Conservation (phyloP, 1,140 invertebrate genomes). For the Himalopsyche phryganea region DNA sequence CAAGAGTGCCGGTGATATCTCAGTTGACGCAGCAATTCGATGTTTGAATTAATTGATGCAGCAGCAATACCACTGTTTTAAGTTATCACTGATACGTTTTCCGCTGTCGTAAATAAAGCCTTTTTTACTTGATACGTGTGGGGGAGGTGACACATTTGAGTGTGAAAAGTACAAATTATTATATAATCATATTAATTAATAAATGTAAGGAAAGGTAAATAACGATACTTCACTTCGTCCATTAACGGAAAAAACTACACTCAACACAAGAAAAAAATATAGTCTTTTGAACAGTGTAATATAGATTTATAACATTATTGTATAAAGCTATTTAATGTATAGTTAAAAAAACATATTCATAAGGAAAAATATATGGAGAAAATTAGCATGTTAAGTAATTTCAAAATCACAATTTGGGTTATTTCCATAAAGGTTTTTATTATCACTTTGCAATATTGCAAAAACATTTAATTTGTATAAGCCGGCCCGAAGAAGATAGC, state of each 20-base stretch:
- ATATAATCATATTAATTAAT: conserved; percentile 30
- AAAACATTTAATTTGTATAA: background rate
- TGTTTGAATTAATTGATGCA: too few species aligned
- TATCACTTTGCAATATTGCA: background rate
- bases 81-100: conserved; percentile 7
- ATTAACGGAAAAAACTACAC: conserved; percentile 31
- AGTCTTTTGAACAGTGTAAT: conserved; percentile 30
- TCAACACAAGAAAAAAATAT: conserved; percentile 17
- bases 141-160: conserved; percentile 22
- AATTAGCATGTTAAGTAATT: too few species aligned
- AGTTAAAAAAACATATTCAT: conserved; percentile 1
- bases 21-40: too few species aligned
- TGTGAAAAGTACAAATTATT: conserved; percentile 36
- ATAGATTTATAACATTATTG: conserved; percentile 24
- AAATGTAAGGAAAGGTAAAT: conserved; percentile 19
- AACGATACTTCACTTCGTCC: conserved; percentile 34
- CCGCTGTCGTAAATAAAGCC: background rate
- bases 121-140: background rate
- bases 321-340: conserved; percentile 33
- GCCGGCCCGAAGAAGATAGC: background rate
- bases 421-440: too few species aligned
- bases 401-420: too few species aligned
- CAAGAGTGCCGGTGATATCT: too few species aligned
- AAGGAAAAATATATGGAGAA: too few species aligned
- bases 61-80: background rate